Percentiles rank a stretch among this genome's conserved stretches.
These are phyloP conservation scores for Leptinotarsa undecemlineata DNA, from an alignment of 1,140 invertebrate genomes.

Conservation along the genomic window DNA sequence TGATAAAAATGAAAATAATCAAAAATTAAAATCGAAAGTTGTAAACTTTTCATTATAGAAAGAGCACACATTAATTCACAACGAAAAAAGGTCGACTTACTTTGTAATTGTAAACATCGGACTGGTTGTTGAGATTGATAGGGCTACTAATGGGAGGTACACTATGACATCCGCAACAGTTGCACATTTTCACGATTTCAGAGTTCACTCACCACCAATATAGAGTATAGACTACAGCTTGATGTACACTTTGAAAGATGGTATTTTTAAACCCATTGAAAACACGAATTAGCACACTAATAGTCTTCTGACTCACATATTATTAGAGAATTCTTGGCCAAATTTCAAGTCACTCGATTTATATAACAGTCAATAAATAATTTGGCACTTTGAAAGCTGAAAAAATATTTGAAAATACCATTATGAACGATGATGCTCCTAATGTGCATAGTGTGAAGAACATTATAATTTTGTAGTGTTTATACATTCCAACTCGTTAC, in stretches of 20 bases:
- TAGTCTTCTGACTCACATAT: conserved; percentile 32
- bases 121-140: conserved; percentile 76
- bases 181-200: conserved; percentile 60
- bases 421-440: not conserved
- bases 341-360: conserved; percentile 37
- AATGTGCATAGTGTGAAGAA: too few species aligned
- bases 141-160: conserved; percentile 70
- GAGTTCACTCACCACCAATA: not conserved
- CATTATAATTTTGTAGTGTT: too few species aligned
- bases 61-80: too few species aligned
- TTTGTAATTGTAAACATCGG: conserved; percentile 70
- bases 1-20: too few species aligned
- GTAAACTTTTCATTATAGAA: too few species aligned
- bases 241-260: conserved; percentile 34
- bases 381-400: conserved; percentile 9
- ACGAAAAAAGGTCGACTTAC: conserved; percentile 58
- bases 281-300: not conserved
- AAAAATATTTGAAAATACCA: not conserved
- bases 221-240: conserved; percentile 16
- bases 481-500: too few species aligned
- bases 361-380: conserved; percentile 32
- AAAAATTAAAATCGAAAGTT: too few species aligned
- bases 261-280: conserved; percentile 38
- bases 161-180: conserved; percentile 66
- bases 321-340: conserved; percentile 34